Evolutionary conservation across 1,140 invertebrate species (phyloP), one percentile per base, ranked within the genome.

Genomic region (Drosophila pallidifrons): DNA sequence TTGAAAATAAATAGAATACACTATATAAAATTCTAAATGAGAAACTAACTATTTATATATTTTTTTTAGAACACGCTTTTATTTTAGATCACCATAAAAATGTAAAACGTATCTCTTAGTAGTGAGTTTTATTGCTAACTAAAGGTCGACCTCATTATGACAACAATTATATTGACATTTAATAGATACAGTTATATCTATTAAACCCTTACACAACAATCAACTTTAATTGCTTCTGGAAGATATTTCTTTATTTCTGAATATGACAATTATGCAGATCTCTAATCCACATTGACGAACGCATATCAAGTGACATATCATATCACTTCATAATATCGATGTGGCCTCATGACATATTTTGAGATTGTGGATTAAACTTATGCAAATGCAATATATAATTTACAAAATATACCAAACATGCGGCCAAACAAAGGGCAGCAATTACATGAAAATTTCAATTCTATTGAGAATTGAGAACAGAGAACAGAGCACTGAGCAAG

Each of bases 391-490:
- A 60, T 77, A 71, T 77, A 68, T 79, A 76, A 79, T 83, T 88
- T 87, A 87, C 73, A 77, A 87, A 87, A 83, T 88, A 83, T 77
- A 74, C 52, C 83, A 81, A 83, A 81, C 81, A 83, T 67, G 51
- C 47, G 49, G 38, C 47, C 51, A 55, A 72, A 86, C 82, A 88
- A 87, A 87, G 87, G 83, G 38, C 79, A 80, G 77, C 83, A 87
- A 87, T 87, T 88, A 87, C 73, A 77, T 7, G 11, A 73, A 66
- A 77, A 79, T 67, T 52, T 51, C 74, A 59, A 68, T 85, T 72
- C 54, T 59, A 69, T 75, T 58, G 61, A 45, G 55, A 20, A 38
- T 7, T 43, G 15, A 55, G 20, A 20, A 51, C 16, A 20, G 20
- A 20, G 20, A 25, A 25, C 3, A 25, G 20, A 25, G 20, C 10